phyloP scores from a whole-genome alignment of 2,113 vertebrate genomes.

The Lonchura striata region DNA sequence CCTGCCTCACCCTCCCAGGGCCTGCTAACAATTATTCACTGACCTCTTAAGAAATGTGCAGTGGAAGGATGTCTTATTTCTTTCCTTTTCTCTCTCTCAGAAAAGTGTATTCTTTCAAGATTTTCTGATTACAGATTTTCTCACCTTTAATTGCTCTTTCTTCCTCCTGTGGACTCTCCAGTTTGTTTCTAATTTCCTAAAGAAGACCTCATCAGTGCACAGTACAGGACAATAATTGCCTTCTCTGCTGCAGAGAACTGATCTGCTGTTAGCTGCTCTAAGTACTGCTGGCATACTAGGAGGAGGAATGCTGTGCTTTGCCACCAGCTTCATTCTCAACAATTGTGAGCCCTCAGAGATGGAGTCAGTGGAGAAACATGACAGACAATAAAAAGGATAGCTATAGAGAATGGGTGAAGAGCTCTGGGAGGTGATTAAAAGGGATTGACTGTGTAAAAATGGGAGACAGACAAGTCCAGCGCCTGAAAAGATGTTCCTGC shows the following conservation, averaged over 20 bases:
- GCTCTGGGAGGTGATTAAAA: neutral
- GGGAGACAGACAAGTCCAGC: neutral
- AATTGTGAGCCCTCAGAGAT: neutral
- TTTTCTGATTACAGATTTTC: neutral
- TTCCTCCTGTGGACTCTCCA: neutral
- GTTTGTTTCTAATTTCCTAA: slow-evolving; percentile 23
- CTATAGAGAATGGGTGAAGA: neutral
- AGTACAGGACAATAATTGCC: neutral
- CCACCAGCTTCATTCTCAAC: neutral
- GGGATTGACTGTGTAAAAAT: neutral
- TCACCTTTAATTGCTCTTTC: slow-evolving; percentile 12
- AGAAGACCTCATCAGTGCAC: neutral
- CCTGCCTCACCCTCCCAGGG: neutral
- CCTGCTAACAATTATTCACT: neutral
- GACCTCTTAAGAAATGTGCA: neutral
- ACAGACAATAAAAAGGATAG: neutral
- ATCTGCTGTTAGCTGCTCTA: neutral
- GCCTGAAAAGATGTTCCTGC: neutral
- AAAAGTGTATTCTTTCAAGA: neutral
- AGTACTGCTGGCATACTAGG: neutral
- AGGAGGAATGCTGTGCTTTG: neutral
- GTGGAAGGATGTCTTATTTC: neutral
- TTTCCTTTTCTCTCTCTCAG: neutral
- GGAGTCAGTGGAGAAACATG: neutral
- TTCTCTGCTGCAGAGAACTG: neutral